Evolutionary conservation across 2,888 invertebrate species (phyloP).

Genomic region (Muscina levida): DNA sequence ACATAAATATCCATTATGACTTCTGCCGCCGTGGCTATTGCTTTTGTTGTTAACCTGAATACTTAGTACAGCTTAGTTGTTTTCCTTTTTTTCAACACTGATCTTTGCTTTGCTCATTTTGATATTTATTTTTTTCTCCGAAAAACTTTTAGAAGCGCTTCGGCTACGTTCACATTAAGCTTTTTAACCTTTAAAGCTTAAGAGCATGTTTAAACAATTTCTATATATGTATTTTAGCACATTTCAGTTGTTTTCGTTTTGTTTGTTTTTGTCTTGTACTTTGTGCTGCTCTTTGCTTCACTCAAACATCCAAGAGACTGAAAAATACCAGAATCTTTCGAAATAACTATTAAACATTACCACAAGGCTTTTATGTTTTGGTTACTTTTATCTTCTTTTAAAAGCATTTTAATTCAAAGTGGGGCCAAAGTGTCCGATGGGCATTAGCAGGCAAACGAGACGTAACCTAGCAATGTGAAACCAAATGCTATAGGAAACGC

Average conservation of each 20-base stretch:
- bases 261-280: neutral
- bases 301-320: no score
- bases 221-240: neutral
- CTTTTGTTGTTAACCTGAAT: conserved; percentile 15
- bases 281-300: neutral
- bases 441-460: neutral
- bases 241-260: neutral
- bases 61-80: no score
- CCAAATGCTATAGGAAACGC: neutral
- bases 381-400: neutral
- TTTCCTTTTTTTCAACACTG: no score
- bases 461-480: neutral
- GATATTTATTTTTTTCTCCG: neutral
- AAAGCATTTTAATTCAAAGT: neutral
- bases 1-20: conserved; percentile 16
- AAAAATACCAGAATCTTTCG: neutral
- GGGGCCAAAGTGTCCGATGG: no score
- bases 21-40: neutral
- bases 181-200: conserved; percentile 17
- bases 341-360: conserved; percentile 28
- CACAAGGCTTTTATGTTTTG: conserved; percentile 10
- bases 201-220: conserved; percentile 1
- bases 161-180: neutral
- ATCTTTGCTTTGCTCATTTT: neutral
- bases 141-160: no score